A percentile compares a stretch with the other conserved stretches of the same genome.
These are phyloP conservation scores for Microtus richardsoni DNA, from an alignment of 2,113 vertebrate genomes.

Conservation along the genomic window DNA sequence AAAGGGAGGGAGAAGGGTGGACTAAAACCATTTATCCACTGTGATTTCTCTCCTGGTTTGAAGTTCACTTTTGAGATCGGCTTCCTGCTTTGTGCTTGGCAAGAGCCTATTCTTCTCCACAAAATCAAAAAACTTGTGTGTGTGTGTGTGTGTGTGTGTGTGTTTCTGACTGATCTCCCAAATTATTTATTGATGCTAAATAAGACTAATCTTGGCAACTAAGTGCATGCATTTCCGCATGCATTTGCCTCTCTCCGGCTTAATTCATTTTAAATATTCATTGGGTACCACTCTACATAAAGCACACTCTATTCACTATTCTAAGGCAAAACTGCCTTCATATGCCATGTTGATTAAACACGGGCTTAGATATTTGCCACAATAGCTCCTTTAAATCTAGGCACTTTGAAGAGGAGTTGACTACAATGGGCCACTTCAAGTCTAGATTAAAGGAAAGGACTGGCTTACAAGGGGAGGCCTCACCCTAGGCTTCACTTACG, in stretches of 20 bases:
- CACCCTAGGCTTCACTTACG: constrained; percentile 64
- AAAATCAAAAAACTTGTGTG: constrained; percentile 17
- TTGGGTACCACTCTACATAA: constrained; percentile 47
- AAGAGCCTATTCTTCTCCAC: constrained; percentile 43
- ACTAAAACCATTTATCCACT: constrained; percentile 15
- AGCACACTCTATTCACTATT: constrained; percentile 62
- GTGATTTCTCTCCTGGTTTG: constrained; percentile 39
- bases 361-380: constrained; percentile 65
- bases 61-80: constrained; percentile 48
- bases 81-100: constrained; percentile 25
- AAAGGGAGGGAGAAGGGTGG: not conserved
- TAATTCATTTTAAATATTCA: constrained; percentile 74
- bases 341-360: constrained; percentile 74
- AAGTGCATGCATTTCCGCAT: constrained; percentile 32
- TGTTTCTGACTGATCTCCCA: not conserved
- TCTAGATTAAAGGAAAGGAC: constrained; percentile 74
- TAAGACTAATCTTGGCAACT: constrained; percentile 46
- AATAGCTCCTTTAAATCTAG: constrained; percentile 72
- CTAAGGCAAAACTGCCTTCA: constrained; percentile 60
- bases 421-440: constrained; percentile 76
- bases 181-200: constrained; percentile 55
- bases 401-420: constrained; percentile 72
- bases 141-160: not conserved
- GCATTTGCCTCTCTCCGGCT: constrained; percentile 40
- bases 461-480: constrained; percentile 55